Evolutionary conservation across 2,797 vertebrate species (phyloP), one percentile per base, ranked within the genome.

Genomic region (Pantherophis vulpinus): DNA sequence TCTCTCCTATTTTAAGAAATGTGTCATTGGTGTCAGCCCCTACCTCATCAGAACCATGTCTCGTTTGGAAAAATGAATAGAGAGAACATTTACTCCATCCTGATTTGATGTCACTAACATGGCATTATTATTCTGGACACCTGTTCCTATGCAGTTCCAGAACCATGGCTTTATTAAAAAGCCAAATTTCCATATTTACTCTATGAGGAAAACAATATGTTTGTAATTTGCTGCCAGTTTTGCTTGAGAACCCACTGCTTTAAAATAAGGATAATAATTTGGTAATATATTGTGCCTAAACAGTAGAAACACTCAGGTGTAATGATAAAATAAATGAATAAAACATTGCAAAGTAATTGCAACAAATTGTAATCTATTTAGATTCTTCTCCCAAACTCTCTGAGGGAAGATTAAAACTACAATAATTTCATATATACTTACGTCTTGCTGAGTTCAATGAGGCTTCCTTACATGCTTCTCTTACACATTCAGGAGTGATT

Each of bases 191-290:
- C 90, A 10, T 4, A 74, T 88, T 51, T 60, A 88, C 29, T 37
- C 70, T 20, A 2, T 2, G 89, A 93, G 87, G 3, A 92, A 94
- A 95, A 92, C 91, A 94, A 90, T 29, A 1, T 42, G 29, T 74
- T 58, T 95, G 90, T 79, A 95, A 92, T 92, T 88, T 93, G 88
- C 3, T n/a, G 18, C 32, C 89, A 92, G 89, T 93, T 92, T 94
- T 94, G 89, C 91, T 66, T 92, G 90, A 95, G 89, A 92, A 87
- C 86, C 51, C 89, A 92, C 66, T 95, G 86, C 92, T 95, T 96
- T 94, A 92, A 93, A 95, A 95, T 86, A 93, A 96, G 91, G 87
- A 95, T 94, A 95, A 94, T 86, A 91, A 92, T 92, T 94, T 79
- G 89, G 88, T 94, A 92, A 93, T 14, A 79, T 87, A 92, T 89